Base-by-base conservation (phyloP, 2,113 vertebrate genomes). In the Anthoscopus minutus region DNA sequence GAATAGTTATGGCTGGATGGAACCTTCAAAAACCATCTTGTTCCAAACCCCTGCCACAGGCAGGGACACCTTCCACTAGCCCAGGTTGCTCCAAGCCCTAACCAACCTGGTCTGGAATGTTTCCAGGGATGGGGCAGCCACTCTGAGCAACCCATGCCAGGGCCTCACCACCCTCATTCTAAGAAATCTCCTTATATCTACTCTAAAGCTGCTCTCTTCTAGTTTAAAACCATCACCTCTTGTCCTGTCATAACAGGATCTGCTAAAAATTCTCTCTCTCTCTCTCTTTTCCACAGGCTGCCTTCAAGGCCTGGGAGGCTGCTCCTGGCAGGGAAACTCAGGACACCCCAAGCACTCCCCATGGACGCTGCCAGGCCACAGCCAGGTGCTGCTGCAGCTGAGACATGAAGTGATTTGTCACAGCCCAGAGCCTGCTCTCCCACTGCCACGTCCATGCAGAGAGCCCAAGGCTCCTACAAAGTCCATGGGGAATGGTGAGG, bases 341-440 rank as follows among this genome's bases (percentile, higher is more conserved):
- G 47, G 31, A 5, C 25, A 57, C 11, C 50, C 45, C 48, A 28
- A 58, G 16, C 5, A 1, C 9, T 30, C 45, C 38, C 69, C 10
- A 1, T 0, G 1, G 85, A n/a, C 2, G 10, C 11, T 51, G 47
- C 73, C 1, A 3, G 19, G 31, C 23, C 7, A 3, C 38, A 61
- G 44, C 15, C 13, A 38, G 31, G 15, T 8, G 42, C 47, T 70
- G 80, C 58, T 23, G 25, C 6, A 5, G 33, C n/a, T 2, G 5
- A 21, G 30, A 11, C 45, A 54, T 0, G 13, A 24, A 71, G 47
- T 1, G 2, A 23, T 42, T 17, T 9, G 3, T 60, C 6, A 1
- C 14, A 85, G 50, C 23, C 73, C 28, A 6, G 10, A 51, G 61
- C 57, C 5, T 3, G 38, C 24, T 37, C 53, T 80, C 30, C 66